A percentile compares a stretch with the other conserved stretches of the same genome.
Evolutionary conservation across 2,113 vertebrate genomes (phyloP).

Genomic region (Oreochromis niloticus): DNA sequence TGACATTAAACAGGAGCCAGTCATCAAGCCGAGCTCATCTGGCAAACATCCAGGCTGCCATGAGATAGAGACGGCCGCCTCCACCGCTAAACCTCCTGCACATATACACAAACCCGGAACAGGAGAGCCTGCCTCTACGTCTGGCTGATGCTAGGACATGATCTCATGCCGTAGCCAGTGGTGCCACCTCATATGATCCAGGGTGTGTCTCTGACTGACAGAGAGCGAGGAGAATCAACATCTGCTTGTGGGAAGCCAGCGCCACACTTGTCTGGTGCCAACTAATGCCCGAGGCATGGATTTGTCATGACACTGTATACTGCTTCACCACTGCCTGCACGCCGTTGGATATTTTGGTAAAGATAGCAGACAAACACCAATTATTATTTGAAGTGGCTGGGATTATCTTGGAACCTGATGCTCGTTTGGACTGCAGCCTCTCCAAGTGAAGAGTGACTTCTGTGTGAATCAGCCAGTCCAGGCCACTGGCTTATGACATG

Average conservation of each 20-base stretch:
- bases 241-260: conserved; percentile 39
- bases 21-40: conserved; percentile 41
- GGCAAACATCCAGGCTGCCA: conserved; percentile 46
- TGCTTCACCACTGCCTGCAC: conserved; percentile 16
- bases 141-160: conserved; percentile 38
- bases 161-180: conserved; percentile 23
- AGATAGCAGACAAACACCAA: conserved; percentile 32
- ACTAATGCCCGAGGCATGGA: conserved; percentile 9
- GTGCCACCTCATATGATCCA: conserved; percentile 48
- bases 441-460: conserved; percentile 28
- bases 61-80: conserved; percentile 18
- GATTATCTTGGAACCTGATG: conserved; percentile 32
- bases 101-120: conserved; percentile 22
- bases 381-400: conserved; percentile 34
- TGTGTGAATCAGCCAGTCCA: conserved; percentile 14
- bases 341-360: conserved; percentile 22
- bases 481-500: background rate
- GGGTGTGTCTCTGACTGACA: conserved; percentile 28
- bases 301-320: conserved; percentile 9
- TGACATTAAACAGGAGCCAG: conserved; percentile 68
- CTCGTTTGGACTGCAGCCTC: background rate
- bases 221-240: conserved; percentile 28
- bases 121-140: background rate
- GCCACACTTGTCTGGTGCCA: conserved; percentile 36
- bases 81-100: conserved; percentile 24